Base-by-base conservation (phyloP, 2,888 invertebrate genomes). In the Acronicta alni region DNA sequence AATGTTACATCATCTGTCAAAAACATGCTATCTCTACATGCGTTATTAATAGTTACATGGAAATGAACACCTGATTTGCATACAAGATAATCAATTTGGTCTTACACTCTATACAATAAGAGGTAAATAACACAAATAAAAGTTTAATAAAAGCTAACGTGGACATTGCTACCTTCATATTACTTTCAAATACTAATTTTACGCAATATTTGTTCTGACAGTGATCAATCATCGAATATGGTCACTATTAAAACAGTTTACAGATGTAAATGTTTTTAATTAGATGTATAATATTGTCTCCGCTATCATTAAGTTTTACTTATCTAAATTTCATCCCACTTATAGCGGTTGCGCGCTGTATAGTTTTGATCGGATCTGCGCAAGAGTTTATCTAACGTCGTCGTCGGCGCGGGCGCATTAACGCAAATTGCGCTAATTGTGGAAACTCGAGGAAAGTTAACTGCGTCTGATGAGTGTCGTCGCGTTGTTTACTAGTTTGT, bases 351-450 rank as follows among this genome's bases (percentile, higher is more conserved):
- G 48, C 78, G 77, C 67, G 67, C 70, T 75, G 72, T 73, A 72
- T 58, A 68, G 65, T 55, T 42, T 65, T 61, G 77, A 86, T 84
- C 78, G 59, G 78, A 85, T 85, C 83, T 83, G 77, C 74, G 81
- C 81, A 72, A 68, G 76, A 82, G 82, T 82, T 83, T 84, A 86
- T 87, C 84, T 83, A 66, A 72, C 75, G 71, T 74, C 72, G 67
- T 70, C 72, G 67, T 57, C 73, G 56, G 56, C 64, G 61, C 65
- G 48, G 63, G 68, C 72, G 75, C 81, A 83, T 84, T 86, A 84
- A 74, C 82, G 81, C 83, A 86, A 86, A 87, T 87, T 84, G 82
- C 83, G 80, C 82, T 91, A 90, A 89, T 90, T 86, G 83, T 88
- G 83, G 86, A 88, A 88, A 90, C 86, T 79, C 68, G 74, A 82